phyloP scores from a whole-genome alignment of 2,113 vertebrate genomes.

The Rhea americana region DNA sequence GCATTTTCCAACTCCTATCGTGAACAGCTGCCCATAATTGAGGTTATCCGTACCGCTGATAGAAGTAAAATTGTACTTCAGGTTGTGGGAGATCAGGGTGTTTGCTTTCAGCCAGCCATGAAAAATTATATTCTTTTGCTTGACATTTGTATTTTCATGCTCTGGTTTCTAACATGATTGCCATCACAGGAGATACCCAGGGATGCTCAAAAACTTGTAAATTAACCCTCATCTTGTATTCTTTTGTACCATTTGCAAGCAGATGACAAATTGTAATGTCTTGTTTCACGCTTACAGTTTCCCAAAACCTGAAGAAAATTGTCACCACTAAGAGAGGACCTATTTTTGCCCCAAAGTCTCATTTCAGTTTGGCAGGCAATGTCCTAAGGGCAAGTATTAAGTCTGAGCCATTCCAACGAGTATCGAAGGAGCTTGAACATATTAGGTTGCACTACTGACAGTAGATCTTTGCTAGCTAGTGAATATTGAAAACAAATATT shows the following conservation, averaged over 20 bases:
- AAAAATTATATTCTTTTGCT: background rate
- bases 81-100: background rate
- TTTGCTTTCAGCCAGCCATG: background rate
- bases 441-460: accelerated
- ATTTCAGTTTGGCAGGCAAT: background rate
- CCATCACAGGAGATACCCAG: background rate
- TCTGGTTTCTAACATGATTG: background rate
- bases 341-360: background rate
- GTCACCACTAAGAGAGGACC: background rate
- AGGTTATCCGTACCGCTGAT: background rate
- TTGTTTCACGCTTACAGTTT: background rate
- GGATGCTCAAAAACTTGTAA: background rate
- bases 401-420: background rate
- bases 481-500: background rate
- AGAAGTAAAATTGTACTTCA: background rate
- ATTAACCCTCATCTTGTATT: background rate
- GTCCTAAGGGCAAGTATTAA: background rate
- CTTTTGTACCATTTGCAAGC: background rate
- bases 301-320: background rate
- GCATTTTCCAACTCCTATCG: background rate
- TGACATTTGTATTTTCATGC: background rate
- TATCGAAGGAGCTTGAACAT: background rate
- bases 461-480: background rate
- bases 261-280: background rate
- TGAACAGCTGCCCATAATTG: background rate